Evolutionary conservation across 2,888 invertebrate genomes (phyloP), one percentile per base, ranked within the genome.

Genomic region (Drosophila trichaetosa): DNA sequence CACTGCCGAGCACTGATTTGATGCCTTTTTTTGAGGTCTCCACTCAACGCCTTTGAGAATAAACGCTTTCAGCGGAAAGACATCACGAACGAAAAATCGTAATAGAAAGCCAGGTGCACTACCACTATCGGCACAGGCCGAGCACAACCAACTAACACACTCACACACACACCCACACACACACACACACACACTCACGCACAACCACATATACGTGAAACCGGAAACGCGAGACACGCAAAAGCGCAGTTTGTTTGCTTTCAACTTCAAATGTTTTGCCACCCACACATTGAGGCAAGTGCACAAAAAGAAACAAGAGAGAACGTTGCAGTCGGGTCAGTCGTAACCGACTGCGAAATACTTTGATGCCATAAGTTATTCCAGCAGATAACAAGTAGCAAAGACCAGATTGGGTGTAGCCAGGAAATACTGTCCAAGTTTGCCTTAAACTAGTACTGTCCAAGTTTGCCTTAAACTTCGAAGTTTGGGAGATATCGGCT

Each of bases 211-310:
- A 33, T 33, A 33, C 33, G 42, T 58, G 52, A 31, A 48, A 29
- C 16, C 31, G 52, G 21, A 21, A 38, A 27, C 24, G 40, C 33
- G 16, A 29, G 27, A 27, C 46, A 54, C 36, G 49, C 42, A 87
- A 78, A 83, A 87, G 81, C 83, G 73, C 87, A 87, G 73, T 74
- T 68, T 82, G 87, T 79, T 82, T 89, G 75, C 85, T 59, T 71
- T 85, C 57, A 83, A 70, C 88, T 82, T 74, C 54, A 73, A 76
- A 69, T 36, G 57, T 61, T 63, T 74, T 61, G 68, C 70, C 67
- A 66, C 53, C 54, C 48, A 40, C 57, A 64, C 49, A 63, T 62
- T 29, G 60, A 57, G 63, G 40, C 58, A 72, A 66, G 52, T 24
- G 24, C 21, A 16, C 7, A 24, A 46, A n/a, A 24, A 42, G 4